These are phyloP conservation scores for Trididemnum miniatum DNA, from an alignment of 23 tunicate species.

Conservation along the genomic window DNA sequence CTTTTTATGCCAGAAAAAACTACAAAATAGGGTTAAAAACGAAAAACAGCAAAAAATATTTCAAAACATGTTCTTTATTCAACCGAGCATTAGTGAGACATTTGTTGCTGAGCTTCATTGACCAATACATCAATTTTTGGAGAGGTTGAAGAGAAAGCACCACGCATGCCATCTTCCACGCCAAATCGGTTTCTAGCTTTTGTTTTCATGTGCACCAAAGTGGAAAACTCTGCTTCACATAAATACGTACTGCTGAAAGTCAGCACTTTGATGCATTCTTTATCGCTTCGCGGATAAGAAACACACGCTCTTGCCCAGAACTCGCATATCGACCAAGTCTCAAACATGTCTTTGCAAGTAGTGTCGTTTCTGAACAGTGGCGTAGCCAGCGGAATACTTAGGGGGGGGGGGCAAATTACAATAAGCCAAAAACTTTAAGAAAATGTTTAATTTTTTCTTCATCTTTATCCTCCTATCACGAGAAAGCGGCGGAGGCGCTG, in stretches of 20 bases:
- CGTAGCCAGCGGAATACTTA: too few species aligned
- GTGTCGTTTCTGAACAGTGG: constrained; percentile 52
- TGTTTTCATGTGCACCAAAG: constrained; percentile 47
- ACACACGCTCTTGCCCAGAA: constrained; percentile 59
- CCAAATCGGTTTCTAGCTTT: constrained; percentile 17
- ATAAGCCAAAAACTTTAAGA: constrained; percentile 47
- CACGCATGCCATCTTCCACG: constrained; percentile 32
- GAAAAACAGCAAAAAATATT: constrained; percentile 44
- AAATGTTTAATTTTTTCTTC: too few species aligned
- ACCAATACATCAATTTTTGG: constrained; percentile 31
- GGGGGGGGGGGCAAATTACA: too few species aligned
- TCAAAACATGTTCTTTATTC: constrained; percentile 37
- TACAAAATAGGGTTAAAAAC: constrained; percentile 3
- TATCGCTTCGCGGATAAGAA: constrained; percentile 61
- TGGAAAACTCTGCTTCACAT: constrained; percentile 63
- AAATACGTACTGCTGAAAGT: constrained; percentile 68
- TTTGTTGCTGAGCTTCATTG: constrained; percentile 52
- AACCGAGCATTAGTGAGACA: constrained; percentile 51
- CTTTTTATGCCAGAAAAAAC: constrained; percentile 1
- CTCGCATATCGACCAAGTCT: constrained; percentile 34
- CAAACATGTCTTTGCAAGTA: constrained; percentile 36
- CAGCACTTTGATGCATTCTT: constrained; percentile 58
- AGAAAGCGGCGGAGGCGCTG: neutral
- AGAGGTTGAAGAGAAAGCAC: constrained; percentile 32
- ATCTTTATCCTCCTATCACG: constrained; percentile 17